These are phyloP conservation scores for Botia almorhae DNA, from an alignment of 2,797 vertebrate genomes.

Conservation along the genomic window DNA sequence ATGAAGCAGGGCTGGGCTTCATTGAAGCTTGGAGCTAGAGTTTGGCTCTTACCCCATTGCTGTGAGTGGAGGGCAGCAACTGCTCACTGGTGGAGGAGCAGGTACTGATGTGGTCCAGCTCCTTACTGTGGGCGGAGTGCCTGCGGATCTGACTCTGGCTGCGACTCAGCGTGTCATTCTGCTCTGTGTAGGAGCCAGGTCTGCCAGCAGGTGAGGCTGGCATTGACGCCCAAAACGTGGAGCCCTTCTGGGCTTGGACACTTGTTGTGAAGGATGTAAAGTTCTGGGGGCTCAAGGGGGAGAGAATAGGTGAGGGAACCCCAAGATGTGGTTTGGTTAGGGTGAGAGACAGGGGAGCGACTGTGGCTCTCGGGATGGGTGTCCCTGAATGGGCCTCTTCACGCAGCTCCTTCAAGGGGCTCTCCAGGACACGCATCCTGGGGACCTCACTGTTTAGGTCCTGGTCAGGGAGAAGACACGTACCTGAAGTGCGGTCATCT, in stretches of 20 bases:
- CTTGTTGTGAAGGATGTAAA: slow-evolving; percentile 78
- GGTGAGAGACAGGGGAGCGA: slow-evolving; percentile 80
- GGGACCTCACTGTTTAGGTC: slow-evolving; percentile 76
- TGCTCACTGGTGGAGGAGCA: slow-evolving; percentile 99
- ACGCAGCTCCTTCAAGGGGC: slow-evolving; percentile 56
- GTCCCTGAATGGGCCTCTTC: slow-evolving; percentile 71
- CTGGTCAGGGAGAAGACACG: slow-evolving; percentile 70
- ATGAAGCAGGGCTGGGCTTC: slow-evolving; percentile 70
- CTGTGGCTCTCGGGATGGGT: slow-evolving; percentile 70
- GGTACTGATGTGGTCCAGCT: slow-evolving; percentile 94
- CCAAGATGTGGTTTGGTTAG: slow-evolving; percentile 83
- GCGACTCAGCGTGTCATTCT: slow-evolving; percentile 85
- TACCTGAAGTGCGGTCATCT: slow-evolving; percentile 99
- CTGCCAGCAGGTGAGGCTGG: slow-evolving; percentile 83
- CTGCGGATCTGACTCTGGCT: slow-evolving; percentile 77
- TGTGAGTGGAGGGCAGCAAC: slow-evolving; percentile 96
- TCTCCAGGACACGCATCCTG: slow-evolving; percentile 84
- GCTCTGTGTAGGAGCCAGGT: slow-evolving; percentile 90
- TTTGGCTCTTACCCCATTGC: slow-evolving; percentile 95
- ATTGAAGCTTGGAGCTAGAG: slow-evolving; percentile 61
- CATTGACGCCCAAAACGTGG: slow-evolving; percentile 89
- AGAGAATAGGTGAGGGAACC: slow-evolving; percentile 86
- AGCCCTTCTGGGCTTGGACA: slow-evolving; percentile 86
- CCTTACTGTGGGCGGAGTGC: slow-evolving; percentile 91
- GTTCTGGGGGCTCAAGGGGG: slow-evolving; percentile 78